Evolutionary conservation across 2,888 invertebrate genomes (phyloP).

Genomic region (Formica aserva): DNA sequence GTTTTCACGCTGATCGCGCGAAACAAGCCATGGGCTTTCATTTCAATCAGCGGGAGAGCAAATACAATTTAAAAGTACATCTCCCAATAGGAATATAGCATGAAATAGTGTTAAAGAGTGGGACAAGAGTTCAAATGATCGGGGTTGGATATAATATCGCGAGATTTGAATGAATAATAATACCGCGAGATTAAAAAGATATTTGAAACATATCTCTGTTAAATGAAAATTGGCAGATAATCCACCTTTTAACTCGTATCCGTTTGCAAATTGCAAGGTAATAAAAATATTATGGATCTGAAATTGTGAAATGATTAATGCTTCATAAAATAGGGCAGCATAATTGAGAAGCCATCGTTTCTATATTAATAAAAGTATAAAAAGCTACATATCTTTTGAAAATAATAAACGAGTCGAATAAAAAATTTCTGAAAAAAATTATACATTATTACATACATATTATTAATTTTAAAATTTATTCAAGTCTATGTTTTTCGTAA

Average conservation of each 20-base stretch:
- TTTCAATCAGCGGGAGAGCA: conserved; percentile 33
- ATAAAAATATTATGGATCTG: not conserved
- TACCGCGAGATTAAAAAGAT: not conserved
- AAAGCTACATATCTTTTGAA: not conserved
- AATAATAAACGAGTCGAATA: not conserved
- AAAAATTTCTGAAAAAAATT: not conserved
- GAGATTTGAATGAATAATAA: not conserved
- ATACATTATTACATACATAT: not conserved
- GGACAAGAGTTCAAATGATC: conserved; percentile 37
- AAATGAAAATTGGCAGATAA: conserved; percentile 2
- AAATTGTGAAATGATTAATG: conserved; percentile 3
- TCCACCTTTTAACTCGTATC: not conserved
- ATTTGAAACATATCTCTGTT: conserved; percentile 20
- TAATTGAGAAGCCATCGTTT: not conserved
- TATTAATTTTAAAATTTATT: not conserved
- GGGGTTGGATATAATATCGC: conserved; percentile 20
- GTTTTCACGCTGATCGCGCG: conserved; percentile 26
- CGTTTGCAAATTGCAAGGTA: not conserved
- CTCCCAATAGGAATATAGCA: conserved; percentile 23
- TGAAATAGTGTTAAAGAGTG: conserved; percentile 28
- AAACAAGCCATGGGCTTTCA: conserved; percentile 19
- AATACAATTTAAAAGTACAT: conserved; percentile 40
- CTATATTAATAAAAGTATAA: not conserved
- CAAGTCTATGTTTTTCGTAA: not conserved
- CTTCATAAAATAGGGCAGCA: not conserved